Conservation (phyloP, 2,113 vertebrate species). For the Hymenochirus boettgeri region DNA sequence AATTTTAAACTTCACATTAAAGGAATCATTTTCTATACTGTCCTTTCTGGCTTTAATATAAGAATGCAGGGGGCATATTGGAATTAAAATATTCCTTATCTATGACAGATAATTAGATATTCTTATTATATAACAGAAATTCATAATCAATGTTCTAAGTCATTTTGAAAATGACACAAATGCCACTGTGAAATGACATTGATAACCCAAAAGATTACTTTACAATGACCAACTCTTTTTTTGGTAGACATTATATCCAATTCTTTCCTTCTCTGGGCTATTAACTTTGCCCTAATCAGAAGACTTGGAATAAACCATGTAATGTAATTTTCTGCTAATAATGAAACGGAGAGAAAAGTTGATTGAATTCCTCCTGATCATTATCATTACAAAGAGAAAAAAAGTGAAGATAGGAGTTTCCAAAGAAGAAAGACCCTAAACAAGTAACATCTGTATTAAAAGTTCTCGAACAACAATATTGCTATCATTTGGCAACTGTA, state of each 20-base stretch:
- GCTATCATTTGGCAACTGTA: too few relatives aligned
- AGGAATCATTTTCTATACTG: constrained; percentile 48
- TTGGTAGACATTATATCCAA: constrained; percentile 30
- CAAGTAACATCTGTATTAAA: too few relatives aligned
- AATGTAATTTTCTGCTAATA: constrained; percentile 23
- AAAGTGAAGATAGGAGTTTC: background rate
- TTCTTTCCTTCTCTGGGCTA: constrained; percentile 27
- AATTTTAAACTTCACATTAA: constrained; percentile 51
- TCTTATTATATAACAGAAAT: constrained; percentile 31
- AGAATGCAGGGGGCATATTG: constrained; percentile 39
- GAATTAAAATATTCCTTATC: constrained; percentile 42
- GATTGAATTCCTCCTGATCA: constrained; percentile 25
- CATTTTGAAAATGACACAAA: constrained; percentile 36
- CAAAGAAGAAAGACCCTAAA: too few relatives aligned
- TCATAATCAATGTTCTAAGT: constrained; percentile 31
- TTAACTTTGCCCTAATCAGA: constrained; percentile 36
- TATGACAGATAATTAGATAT: constrained; percentile 43
- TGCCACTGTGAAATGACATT: constrained; percentile 30
- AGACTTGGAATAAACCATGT: constrained; percentile 29
- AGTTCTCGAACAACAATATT: too few relatives aligned
- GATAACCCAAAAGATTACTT: constrained; percentile 35
- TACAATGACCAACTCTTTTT: constrained; percentile 22
- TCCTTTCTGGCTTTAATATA: constrained; percentile 48
- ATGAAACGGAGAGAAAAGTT: constrained; percentile 14
- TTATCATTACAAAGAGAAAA: background rate